Conservation (phyloP, 92 coral and sea anemone genomes). For the Epizoanthus illoricatus region DNA sequence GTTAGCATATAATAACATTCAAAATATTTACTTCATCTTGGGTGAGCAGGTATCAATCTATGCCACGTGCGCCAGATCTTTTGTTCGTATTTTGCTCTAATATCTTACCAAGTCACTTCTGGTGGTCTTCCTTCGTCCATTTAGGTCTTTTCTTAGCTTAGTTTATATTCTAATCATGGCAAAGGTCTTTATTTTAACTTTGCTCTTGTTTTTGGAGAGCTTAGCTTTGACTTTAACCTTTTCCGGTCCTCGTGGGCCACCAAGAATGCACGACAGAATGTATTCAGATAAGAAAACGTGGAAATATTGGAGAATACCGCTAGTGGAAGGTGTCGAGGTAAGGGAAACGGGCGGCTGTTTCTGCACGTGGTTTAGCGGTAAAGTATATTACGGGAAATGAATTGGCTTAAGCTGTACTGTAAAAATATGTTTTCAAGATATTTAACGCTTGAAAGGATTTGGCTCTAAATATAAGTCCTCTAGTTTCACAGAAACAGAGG, state of each 20-base stretch:
- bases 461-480: too few species aligned
- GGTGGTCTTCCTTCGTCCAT: not conserved
- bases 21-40: not conserved
- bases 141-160: not conserved
- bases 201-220: not conserved
- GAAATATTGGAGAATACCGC: conserved; percentile 13
- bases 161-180: not conserved
- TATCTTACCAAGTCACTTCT: not conserved
- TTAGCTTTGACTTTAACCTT: not conserved
- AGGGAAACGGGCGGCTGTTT: not conserved
- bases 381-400: too few species aligned
- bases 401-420: too few species aligned
- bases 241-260: not conserved
- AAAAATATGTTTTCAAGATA: too few species aligned
- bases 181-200: not conserved
- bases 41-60: not conserved
- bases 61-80: not conserved
- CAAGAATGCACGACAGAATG: not conserved
- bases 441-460: too few species aligned
- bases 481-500: too few species aligned
- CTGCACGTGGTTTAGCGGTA: too few species aligned
- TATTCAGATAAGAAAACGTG: not conserved
- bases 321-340: conserved; percentile 12
- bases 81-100: not conserved
- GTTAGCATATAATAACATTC: too few species aligned